Conservation (phyloP, 2,888 invertebrate species). For the Exephanes ischioxanthus region DNA sequence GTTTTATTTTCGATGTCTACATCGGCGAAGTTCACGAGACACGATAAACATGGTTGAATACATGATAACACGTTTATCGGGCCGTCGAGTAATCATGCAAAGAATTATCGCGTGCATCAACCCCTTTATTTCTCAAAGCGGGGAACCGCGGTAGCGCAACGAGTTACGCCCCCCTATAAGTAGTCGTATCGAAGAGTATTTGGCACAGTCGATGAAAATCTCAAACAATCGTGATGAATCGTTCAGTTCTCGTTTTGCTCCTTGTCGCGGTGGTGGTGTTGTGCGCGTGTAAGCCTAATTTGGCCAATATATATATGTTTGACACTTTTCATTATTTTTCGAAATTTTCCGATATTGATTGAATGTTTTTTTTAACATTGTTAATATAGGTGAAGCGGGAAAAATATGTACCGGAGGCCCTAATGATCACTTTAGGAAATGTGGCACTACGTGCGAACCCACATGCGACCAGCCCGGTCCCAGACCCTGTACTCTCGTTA, state of each 20-base stretch:
- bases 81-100: too few relatives aligned
- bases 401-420: not conserved
- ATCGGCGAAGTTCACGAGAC: too few relatives aligned
- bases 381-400: not conserved
- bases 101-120: not conserved
- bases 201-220: not conserved
- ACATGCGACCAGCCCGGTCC: not conserved
- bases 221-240: slow-evolving; percentile 15
- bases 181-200: not conserved
- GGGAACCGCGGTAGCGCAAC: not conserved
- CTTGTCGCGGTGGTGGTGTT: not conserved
- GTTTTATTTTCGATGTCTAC: too few relatives aligned
- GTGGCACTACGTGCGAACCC: slow-evolving; percentile 4
- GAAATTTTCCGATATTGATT: not conserved
- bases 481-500: not conserved
- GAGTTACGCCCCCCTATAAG: not conserved
- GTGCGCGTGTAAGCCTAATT: slow-evolving; percentile 3
- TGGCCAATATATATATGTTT: not conserved
- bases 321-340: not conserved
- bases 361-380: too few relatives aligned
- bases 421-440: not conserved
- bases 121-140: not conserved
- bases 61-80: too few relatives aligned
- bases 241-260: not conserved
- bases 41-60: too few relatives aligned